phyloP scores from a whole-genome alignment of 2,888 invertebrate species.

The Dicycla oo region DNA sequence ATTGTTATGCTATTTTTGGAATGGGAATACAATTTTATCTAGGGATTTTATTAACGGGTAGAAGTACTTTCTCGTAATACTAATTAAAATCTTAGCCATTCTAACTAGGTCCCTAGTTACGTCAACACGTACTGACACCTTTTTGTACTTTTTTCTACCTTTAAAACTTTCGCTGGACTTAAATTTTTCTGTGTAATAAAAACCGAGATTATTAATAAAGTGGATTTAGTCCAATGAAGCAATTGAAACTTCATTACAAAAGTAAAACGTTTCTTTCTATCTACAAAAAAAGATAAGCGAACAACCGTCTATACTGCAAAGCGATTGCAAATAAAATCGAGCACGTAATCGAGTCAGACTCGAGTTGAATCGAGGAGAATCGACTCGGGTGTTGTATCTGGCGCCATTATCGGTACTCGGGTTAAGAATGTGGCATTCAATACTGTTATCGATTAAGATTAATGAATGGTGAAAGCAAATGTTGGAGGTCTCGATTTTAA shows the following conservation, averaged over 20 bases:
- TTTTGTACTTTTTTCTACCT: too few species aligned
- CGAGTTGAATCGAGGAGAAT: slow-evolving; percentile 34
- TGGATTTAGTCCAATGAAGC: neutral
- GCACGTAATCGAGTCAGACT: slow-evolving; percentile 40
- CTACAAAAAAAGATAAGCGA: slow-evolving; percentile 13
- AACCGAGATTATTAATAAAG: too few species aligned
- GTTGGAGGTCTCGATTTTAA: slow-evolving; percentile 12
- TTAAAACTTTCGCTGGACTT: too few species aligned
- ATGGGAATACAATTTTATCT: neutral
- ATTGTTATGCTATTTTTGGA: neutral
- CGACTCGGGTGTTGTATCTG: slow-evolving; percentile 43
- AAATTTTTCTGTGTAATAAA: too few species aligned
- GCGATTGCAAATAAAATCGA: slow-evolving; percentile 45
- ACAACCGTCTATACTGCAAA: slow-evolving; percentile 15
- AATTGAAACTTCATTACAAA: slow-evolving; percentile 5
- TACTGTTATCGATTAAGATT: slow-evolving; percentile 43
- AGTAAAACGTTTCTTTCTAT: slow-evolving; percentile 1
- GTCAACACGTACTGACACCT: too few species aligned
- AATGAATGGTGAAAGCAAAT: slow-evolving; percentile 13
- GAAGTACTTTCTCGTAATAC: too few species aligned
- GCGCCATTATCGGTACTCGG: slow-evolving; percentile 31
- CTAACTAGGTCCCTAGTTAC: too few species aligned
- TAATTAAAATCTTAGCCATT: neutral
- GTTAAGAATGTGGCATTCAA: slow-evolving; percentile 48
- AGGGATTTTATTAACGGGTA: neutral